These are phyloP conservation scores for Poeciliopsis gracilis DNA, from an alignment of 2,797 vertebrate genomes.

Conservation along the genomic window DNA sequence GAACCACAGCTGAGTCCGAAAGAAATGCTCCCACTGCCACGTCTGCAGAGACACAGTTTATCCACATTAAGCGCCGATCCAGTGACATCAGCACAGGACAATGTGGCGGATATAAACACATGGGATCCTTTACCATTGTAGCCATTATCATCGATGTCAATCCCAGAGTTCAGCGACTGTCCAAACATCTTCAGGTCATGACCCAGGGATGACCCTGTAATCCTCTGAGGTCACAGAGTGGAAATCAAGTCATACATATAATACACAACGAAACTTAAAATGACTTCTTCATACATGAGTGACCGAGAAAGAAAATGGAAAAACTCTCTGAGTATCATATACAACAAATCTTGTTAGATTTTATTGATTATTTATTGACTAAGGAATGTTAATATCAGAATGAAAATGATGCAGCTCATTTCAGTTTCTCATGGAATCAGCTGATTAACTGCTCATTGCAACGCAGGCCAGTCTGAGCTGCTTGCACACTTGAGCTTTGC, in stretches of 20 bases:
- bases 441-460: too few relatives aligned
- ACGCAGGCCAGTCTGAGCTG: neutral
- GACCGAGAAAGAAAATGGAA: neutral
- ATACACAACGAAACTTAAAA: neutral
- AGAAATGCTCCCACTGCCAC: constrained; percentile 93
- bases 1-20: constrained; percentile 88
- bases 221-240: constrained; percentile 82
- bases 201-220: constrained; percentile 85
- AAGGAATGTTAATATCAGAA: too few relatives aligned
- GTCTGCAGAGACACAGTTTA: constrained; percentile 78
- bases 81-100: neutral
- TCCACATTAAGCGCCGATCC: neutral
- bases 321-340: neutral
- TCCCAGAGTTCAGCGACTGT: constrained; percentile 90
- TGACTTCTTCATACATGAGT: neutral
- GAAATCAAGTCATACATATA: neutral
- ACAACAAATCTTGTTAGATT: neutral
- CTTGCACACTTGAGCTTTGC: neutral
- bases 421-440: too few relatives aligned
- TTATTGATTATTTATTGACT: neutral
- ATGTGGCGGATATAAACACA: neutral
- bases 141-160: constrained; percentile 93
- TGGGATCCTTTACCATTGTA: constrained; percentile 85
- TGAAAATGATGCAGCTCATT: too few relatives aligned
- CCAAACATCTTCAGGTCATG: constrained; percentile 91